Base-by-base conservation (phyloP, 2,797 vertebrate genomes). In the Chloroceryle inda region DNA sequence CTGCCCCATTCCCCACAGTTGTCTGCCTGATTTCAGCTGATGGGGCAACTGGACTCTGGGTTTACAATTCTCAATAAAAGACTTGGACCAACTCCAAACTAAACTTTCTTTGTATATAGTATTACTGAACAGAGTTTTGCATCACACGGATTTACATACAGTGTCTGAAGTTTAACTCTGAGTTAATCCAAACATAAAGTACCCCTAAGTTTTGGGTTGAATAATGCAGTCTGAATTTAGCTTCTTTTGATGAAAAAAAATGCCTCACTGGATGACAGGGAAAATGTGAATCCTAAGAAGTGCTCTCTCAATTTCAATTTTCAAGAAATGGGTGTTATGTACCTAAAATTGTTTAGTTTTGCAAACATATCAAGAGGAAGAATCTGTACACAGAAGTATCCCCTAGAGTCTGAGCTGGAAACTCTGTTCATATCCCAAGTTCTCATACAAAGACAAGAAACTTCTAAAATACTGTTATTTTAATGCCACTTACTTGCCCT, bases 401-500 rank as follows among this genome's bases (percentile, higher is more conserved):
- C 18, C 5, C 10, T 66, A 62, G 38, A 85, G 47, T 26, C 35
- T 53, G n/a, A 83, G 14, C 37, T 64, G 14, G 16, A 20, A 77
- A 24, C 56, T 72, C 40, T 84, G 29, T 16, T 67, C 27, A 77
- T n/a, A 75, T 21, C 26, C 45, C 8, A 74, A 23, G 11, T 53
- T 74, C 91, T 73, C 71, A 62, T 31, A 19, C 24, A 59, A 85
- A 73, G 26, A 45, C 45, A 68, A 75, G 55, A 78, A 73, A 58
- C 7, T 42, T 77, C 58, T 50, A 31, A 13, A 8, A 27, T 31
- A 58, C 20, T 27, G 22, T 10, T 59, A 44, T 14, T 64, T 72
- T 78, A 29, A 67, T 35, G 66, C 9, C 79, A 98, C 99, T 99
- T 95, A 99, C 99, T 99, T 99, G 90, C 99, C 99, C 98, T 99